Base-by-base conservation (phyloP, 1,140 invertebrate genomes). In the Heterodera schachtii region DNA sequence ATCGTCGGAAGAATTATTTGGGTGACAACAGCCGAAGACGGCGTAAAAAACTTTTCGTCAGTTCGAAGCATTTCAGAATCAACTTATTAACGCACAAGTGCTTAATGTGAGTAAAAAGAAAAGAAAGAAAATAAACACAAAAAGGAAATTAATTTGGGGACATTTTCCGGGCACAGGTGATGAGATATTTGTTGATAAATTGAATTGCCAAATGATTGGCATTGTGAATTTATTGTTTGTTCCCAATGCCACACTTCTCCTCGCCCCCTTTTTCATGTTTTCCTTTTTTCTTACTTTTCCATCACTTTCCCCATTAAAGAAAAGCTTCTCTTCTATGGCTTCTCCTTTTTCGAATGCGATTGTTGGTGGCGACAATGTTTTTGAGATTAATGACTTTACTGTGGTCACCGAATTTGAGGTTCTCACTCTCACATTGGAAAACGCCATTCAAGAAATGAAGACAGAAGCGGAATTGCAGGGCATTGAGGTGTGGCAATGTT, bases 1-100 rank as follows among this genome's bases (percentile, higher is more conserved):
- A 88, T 88, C 52, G 87, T 88, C 5, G 87, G 87, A 9, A 88
- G 67, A 16, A 88, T 86, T 46, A 88, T 88, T 11, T 84, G 80
- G 19, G 87, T 89, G 49, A 90, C 85, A 11, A 90, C 84, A 60
- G 87, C 85, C 8, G 85, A n/a, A 6, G 86, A 87, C 21, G 86
- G 88, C 43, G 87, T 84, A 52, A 87, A 84, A 73, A 78, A 78
- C 31, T 21, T 46, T 47, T 78, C 49, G 52, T 78, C 75, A 13
- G 75, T 44, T n/a, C 69, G 64, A 46, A 66, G 11, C 69, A 64
- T 69, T 77, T 77, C 75, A 57, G 43, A 43, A 66, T 16, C 3
- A 0, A 47, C 9, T 77, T 77, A 31, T 31, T 31, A 31, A 31
- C 31, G 31, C 31, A 31, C 31, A 31, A 31, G 31, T 31, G 31